Conservation (phyloP, 2,113 vertebrate genomes). For the Pluvialis apricaria region DNA sequence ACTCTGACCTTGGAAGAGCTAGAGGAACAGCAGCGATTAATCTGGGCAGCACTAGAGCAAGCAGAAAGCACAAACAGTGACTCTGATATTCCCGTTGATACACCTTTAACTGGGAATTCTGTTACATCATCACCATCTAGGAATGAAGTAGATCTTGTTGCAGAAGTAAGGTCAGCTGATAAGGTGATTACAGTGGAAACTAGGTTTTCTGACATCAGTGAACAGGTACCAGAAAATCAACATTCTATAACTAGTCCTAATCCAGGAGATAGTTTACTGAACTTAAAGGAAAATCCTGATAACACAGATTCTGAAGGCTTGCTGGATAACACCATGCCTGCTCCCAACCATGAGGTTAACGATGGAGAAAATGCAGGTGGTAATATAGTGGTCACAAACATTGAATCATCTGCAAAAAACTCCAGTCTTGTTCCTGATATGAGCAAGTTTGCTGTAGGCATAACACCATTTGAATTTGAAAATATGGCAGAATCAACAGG, state of each 20-base stretch:
- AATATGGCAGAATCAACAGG: slow-evolving; percentile 94
- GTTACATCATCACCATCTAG: slow-evolving; percentile 77
- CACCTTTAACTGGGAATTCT: slow-evolving; percentile 80
- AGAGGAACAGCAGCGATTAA: slow-evolving; percentile 91
- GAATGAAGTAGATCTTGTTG: slow-evolving; percentile 64
- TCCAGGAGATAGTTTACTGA: background rate
- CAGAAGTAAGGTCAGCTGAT: slow-evolving; percentile 34
- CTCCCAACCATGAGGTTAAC: background rate
- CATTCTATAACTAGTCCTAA: background rate
- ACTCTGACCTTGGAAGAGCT: slow-evolving; percentile 90
- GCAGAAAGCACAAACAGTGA: slow-evolving; percentile 86
- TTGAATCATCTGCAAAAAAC: background rate
- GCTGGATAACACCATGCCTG: background rate
- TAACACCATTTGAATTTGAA: slow-evolving; percentile 92
- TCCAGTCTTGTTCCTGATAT: slow-evolving; percentile 83
- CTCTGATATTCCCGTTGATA: slow-evolving; percentile 79
- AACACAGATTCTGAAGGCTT: background rate
- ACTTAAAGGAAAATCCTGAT: background rate
- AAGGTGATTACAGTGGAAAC: slow-evolving; percentile 23
- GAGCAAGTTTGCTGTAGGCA: slow-evolving; percentile 91
- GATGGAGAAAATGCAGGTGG: background rate
- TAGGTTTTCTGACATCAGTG: background rate
- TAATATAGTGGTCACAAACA: background rate
- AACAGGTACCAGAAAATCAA: background rate
- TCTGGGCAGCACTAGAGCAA: slow-evolving; percentile 91